A percentile compares a stretch with the other conserved stretches of the same genome.
Conservation (phyloP, 2,888 invertebrate species). For the Microdon myrmicae region DNA sequence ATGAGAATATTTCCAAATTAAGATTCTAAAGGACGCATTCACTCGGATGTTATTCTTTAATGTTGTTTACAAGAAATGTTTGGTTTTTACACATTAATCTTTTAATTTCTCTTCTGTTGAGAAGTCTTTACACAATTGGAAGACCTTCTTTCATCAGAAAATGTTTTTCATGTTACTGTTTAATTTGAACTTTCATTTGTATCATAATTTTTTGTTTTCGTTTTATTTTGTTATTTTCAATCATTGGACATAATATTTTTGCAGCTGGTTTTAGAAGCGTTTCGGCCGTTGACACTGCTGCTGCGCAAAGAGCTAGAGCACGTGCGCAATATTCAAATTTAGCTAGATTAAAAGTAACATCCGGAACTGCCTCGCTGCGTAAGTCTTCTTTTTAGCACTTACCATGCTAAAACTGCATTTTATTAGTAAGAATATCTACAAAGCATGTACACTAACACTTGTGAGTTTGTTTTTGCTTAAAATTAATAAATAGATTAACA, state of each 20-base stretch:
- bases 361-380: conserved; percentile 77
- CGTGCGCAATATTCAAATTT: conserved; percentile 85
- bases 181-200: too few species aligned
- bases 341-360: conserved; percentile 78
- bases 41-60: background rate
- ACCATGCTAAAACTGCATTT: conserved; percentile 6
- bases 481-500: too few species aligned
- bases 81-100: background rate
- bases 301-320: conserved; percentile 87
- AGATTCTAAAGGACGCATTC: too few species aligned
- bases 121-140: too few species aligned
- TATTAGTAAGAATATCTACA: conserved; percentile 22
- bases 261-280: conserved; percentile 79
- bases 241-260: conserved; percentile 45
- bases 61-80: background rate
- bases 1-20: too few species aligned
- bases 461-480: too few species aligned
- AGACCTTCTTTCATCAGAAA: too few species aligned
- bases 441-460: too few species aligned
- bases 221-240: conserved; percentile 25
- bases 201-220: conserved; percentile 14
- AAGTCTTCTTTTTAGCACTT: conserved; percentile 67
- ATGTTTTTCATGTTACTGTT: too few species aligned
- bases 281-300: conserved; percentile 93
- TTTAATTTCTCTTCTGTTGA: conserved; percentile 6